A percentile compares a stretch with the other conserved stretches of the same genome.
phyloP scores from a whole-genome alignment of 1,140 invertebrate species.

The Eupristina koningsbergeri region DNA sequence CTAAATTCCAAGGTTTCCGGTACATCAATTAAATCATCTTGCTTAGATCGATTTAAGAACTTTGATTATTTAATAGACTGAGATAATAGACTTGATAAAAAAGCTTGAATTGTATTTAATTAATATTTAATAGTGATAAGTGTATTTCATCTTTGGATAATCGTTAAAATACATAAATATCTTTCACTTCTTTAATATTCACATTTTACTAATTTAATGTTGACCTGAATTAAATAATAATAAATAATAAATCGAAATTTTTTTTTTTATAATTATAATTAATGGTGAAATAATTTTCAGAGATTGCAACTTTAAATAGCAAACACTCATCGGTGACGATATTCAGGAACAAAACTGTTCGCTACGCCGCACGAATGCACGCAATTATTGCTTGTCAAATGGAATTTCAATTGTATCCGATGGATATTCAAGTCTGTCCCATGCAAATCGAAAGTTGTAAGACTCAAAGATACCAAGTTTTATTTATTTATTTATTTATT shows the following conservation, averaged over 20 bases:
- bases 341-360: conserved; percentile 84
- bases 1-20: conserved; percentile 88
- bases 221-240: not conserved
- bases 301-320: conserved; percentile 84
- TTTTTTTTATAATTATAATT: not conserved
- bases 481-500: no score
- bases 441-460: conserved; percentile 89
- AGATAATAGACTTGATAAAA: no score
- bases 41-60: not conserved
- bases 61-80: no score
- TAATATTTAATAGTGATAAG: no score
- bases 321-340: conserved; percentile 86
- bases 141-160: no score
- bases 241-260: not conserved
- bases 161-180: no score
- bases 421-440: conserved; percentile 87
- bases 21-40: conserved; percentile 60
- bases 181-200: not conserved
- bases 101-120: no score
- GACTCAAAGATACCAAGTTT: conserved; percentile 69
- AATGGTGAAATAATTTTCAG: conserved; percentile 67
- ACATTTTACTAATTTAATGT: not conserved
- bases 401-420: conserved; percentile 88
- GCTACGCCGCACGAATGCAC: conserved; percentile 85
- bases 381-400: conserved; percentile 89